Evolutionary conservation across 2,113 vertebrate species (phyloP).

Genomic region (Camarhynchus parvulus): DNA sequence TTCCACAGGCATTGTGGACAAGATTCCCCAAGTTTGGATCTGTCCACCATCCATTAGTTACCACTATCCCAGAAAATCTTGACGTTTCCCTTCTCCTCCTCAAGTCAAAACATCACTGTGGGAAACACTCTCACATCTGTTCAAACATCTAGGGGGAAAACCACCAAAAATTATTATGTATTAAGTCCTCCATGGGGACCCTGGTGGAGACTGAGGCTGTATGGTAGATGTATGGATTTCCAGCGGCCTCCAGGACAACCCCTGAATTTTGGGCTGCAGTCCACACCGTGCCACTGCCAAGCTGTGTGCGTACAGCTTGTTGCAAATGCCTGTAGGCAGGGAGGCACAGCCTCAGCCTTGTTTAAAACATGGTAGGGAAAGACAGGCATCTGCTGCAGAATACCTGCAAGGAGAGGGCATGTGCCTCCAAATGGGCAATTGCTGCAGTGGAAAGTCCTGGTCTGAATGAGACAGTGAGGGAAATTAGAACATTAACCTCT

Average conservation of each 20-base stretch:
- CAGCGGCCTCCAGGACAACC: neutral
- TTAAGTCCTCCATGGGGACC: neutral
- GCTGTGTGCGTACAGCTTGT: neutral
- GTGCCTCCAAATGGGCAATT: fast-evolving
- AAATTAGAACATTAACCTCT: neutral
- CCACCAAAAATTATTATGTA: fast-evolving
- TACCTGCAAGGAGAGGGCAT: neutral
- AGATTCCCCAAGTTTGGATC: neutral
- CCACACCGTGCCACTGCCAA: fast-evolving
- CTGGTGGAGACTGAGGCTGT: neutral
- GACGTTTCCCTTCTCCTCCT: neutral
- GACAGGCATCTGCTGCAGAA: neutral
- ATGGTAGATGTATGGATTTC: neutral
- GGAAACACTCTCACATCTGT: neutral
- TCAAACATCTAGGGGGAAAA: neutral
- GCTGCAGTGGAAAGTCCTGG: neutral
- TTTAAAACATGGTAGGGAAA: neutral
- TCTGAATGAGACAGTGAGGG: neutral
- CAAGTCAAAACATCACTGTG: neutral
- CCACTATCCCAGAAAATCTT: neutral
- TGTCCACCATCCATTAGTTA: neutral
- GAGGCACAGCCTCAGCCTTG: neutral
- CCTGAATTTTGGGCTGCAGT: neutral
- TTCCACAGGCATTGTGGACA: neutral
- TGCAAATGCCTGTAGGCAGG: neutral